Evolutionary conservation across 2,888 invertebrate genomes (phyloP), one percentile per base, ranked within the genome.

Genomic region (Xanthorhoe designata): DNA sequence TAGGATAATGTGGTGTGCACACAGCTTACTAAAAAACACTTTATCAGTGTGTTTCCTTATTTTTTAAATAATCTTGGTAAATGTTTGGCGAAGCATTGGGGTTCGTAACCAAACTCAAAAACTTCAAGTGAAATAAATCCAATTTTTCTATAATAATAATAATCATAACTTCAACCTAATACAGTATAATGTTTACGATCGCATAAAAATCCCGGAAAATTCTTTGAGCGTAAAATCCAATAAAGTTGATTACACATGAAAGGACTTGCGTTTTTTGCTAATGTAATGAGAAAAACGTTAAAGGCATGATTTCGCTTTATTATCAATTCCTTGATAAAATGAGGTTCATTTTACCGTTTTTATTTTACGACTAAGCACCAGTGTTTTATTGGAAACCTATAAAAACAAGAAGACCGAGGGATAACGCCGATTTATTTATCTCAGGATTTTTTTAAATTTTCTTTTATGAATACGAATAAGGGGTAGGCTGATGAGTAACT

Each of bases 201-300:
- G 42, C 15, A 64, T 64, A 67, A 67, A 66, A 66, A 51, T 42
- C 24, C 59, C 60, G 53, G 49, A 53, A 61, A 68, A 58, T 53
- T 63, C 17, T 67, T 52, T 56, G 32, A 59, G 61, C 24, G 17
- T 60, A 58, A 67, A 63, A 53, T 52, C 55, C 64, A 61, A 61
- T 68, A 68, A 68, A 64, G 53, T 57, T 64, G 67, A 67, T 68
- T 68, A 50, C 64, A 64, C 67, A 64, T 50, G 54, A 61, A 64
- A 42, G 60, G 47, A 59, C 38, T 49, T 42, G 18, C 60, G 56
- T 60, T 62, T 66, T 47, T 60, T 13, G 64, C 61, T 61, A 64
- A 64, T 57, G 64, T 68, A 68, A 68, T 68, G 64, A 68, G 51
- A 61, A 68, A 60, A 64, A 64, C 57, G 60, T 63, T 68, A 60